phyloP scores from a whole-genome alignment of 2,888 invertebrate genomes.

The Chouioia cunea region DNA sequence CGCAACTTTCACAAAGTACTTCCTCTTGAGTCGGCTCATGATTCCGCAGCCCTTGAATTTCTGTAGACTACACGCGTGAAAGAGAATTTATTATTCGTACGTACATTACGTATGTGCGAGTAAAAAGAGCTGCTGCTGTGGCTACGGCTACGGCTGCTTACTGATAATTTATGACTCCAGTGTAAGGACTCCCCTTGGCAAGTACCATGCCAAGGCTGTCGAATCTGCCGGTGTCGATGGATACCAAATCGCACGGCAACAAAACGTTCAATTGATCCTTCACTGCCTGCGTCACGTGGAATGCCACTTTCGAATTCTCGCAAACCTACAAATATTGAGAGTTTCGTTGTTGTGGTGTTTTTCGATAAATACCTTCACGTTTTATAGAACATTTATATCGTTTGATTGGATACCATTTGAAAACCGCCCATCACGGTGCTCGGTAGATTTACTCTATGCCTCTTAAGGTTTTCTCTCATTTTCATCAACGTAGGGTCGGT shows the following conservation, averaged over 20 bases:
- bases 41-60: conserved; percentile 5
- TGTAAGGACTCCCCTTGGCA: conserved; percentile 53
- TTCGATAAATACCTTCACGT: too few species aligned
- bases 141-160: conserved; percentile 40
- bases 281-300: conserved; percentile 42
- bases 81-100: too few species aligned
- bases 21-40: neutral
- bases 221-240: conserved; percentile 46
- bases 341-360: too few species aligned
- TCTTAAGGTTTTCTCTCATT: conserved; percentile 48
- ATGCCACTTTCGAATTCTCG: conserved; percentile 46
- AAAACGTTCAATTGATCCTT: conserved; percentile 12
- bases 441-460: conserved; percentile 47
- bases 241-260: conserved; percentile 49
- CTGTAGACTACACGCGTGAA: neutral
- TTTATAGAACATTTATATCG: too few species aligned
- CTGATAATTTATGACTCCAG: conserved; percentile 54
- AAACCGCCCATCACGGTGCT: conserved; percentile 6
- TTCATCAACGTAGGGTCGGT: neutral
- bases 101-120: too few species aligned
- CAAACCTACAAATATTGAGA: conserved; percentile 7
- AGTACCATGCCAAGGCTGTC: conserved; percentile 51
- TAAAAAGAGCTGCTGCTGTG: too few species aligned
- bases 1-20: neutral
- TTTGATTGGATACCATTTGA: conserved; percentile 16